A percentile compares a stretch with the other conserved stretches of the same genome.
Conservation (phyloP, 2,888 invertebrate species). For the Caenorhabditis sp. region DNA sequence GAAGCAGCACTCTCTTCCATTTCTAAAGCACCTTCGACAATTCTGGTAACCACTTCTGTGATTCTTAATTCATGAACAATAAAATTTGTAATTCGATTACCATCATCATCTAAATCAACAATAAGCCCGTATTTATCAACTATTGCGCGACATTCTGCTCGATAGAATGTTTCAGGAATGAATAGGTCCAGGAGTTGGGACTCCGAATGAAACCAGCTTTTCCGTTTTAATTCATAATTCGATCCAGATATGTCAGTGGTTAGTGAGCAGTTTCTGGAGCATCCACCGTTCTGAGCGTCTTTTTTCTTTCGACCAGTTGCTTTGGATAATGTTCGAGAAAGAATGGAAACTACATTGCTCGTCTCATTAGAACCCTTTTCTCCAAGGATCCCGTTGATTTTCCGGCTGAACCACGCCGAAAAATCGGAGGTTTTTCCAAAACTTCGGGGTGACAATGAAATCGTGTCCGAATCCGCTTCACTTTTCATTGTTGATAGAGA, state of each 20-base stretch:
- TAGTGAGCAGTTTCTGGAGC: conserved; percentile 18
- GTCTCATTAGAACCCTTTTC: conserved; percentile 6
- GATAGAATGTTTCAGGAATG: conserved; percentile 31
- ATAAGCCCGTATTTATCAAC: conserved; percentile 53
- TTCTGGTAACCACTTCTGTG: conserved; percentile 43
- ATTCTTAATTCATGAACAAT: no score
- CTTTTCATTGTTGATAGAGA: conserved; percentile 7
- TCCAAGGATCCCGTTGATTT: conserved; percentile 36
- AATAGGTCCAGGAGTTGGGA: conserved; percentile 37
- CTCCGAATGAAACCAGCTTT: conserved; percentile 43
- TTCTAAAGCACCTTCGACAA: conserved; percentile 45
- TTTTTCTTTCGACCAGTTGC: conserved; percentile 36
- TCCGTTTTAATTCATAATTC: conserved; percentile 3
- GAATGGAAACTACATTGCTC: conserved; percentile 32
- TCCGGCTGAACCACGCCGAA: conserved; percentile 41
- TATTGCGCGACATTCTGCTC: conserved; percentile 36
- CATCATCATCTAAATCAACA: conserved; percentile 41
- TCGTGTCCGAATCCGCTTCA: conserved; percentile 37
- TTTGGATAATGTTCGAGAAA: conserved; percentile 42
- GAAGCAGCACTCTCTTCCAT: conserved; percentile 21
- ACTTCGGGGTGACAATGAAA: conserved; percentile 30
- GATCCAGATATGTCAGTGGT: conserved; percentile 16
- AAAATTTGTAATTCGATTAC: no score
- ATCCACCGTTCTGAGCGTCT: neutral
- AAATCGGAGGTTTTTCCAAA: conserved; percentile 44